phyloP scores from a whole-genome alignment of 2,888 invertebrate species.

The Oxytorus armatus region DNA sequence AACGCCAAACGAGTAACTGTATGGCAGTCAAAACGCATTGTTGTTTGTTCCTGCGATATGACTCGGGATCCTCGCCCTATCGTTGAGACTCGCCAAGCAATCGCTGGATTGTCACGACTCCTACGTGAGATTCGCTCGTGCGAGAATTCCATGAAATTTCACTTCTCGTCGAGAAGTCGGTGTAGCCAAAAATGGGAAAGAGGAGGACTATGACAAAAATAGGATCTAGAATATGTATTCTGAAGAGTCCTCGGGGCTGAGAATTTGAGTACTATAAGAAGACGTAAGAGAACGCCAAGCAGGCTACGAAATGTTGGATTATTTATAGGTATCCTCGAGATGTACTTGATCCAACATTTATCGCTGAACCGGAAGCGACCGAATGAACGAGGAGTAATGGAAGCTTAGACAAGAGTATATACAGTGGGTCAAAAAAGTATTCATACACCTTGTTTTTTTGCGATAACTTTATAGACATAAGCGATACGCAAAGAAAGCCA shows the following conservation, averaged over 20 bases:
- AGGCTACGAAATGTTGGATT: neutral
- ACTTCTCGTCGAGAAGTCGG: constrained; percentile 56
- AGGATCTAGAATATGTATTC: constrained; percentile 34
- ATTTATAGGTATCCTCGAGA: neutral
- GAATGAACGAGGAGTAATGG: neutral
- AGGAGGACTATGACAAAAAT: constrained; percentile 49
- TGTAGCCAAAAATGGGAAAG: constrained; percentile 60
- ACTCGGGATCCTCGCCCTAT: neutral
- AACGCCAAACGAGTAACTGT: constrained; percentile 17
- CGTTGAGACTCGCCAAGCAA: constrained; percentile 20
- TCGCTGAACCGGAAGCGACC: neutral
- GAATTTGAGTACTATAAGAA: neutral
- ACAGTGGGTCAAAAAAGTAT: too few relatives aligned
- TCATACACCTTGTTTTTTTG: too few relatives aligned
- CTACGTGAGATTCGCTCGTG: constrained; percentile 6
- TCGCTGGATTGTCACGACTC: neutral
- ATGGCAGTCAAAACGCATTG: constrained; percentile 48
- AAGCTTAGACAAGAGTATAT: neutral
- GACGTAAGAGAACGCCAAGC: neutral
- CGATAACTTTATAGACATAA: too few relatives aligned
- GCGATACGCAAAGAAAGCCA: too few relatives aligned
- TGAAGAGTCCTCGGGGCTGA: constrained; percentile 18
- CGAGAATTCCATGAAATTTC: constrained; percentile 70
- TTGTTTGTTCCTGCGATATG: constrained; percentile 36
- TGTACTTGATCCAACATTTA: constrained; percentile 4